These are phyloP conservation scores for Euclidia mi DNA, from an alignment of 2,888 invertebrate species.

Conservation along the genomic window DNA sequence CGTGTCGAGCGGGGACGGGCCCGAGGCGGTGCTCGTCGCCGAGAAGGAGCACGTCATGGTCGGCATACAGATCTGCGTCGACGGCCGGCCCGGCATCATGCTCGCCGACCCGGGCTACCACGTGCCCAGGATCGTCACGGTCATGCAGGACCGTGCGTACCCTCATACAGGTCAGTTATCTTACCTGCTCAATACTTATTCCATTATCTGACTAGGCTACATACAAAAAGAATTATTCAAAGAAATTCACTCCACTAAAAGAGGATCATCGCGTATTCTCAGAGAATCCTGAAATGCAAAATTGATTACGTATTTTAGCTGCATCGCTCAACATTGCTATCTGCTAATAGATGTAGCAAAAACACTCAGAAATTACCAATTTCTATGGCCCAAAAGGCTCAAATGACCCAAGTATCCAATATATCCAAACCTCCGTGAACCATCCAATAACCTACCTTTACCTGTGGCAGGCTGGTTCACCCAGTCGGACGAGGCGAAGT, in stretches of 20 bases:
- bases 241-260: no score
- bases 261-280: no score
- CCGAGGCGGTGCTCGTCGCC: conserved; percentile 91
- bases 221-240: no score
- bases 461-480: conserved; percentile 93
- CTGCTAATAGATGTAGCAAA: no score
- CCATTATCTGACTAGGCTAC: no score
- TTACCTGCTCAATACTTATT: no score
- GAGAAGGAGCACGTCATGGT: conserved; percentile 97
- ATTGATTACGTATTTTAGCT: no score
- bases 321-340: no score
- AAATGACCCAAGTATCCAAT: no score
- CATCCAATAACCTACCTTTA: neutral
- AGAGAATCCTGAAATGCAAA: no score
- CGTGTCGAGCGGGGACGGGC: conserved; percentile 88
- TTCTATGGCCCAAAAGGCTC: no score
- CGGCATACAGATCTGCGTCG: conserved; percentile 93
- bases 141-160: conserved; percentile 95
- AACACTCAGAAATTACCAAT: no score
- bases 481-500: conserved; percentile 93
- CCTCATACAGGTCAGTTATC: conserved; percentile 94
- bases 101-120: conserved; percentile 98
- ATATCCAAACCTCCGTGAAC: neutral
- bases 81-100: conserved; percentile 93
- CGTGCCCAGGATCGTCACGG: conserved; percentile 95